Percentiles rank a stretch among this genome's conserved stretches.
Evolutionary conservation across 2,797 vertebrate species (phyloP).

Genomic region (Sorex maritimensis): DNA sequence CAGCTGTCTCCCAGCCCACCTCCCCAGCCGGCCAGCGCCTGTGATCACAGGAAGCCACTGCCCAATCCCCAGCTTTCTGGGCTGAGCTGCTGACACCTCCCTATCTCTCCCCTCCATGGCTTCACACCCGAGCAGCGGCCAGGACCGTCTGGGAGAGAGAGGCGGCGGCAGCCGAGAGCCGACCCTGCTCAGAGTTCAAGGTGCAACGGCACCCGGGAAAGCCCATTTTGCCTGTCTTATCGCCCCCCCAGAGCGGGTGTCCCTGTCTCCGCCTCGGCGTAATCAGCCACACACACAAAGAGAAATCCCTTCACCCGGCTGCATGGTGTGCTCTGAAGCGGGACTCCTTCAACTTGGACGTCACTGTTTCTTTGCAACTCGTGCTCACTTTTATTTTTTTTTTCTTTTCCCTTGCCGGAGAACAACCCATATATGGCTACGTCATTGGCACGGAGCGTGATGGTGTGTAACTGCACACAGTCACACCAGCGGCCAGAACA

Average conservation of each 20-base stretch:
- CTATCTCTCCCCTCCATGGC: slow-evolving; percentile 66
- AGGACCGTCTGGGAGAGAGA: slow-evolving; percentile 52
- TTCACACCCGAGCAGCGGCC: slow-evolving; percentile 72
- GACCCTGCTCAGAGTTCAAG: not conserved
- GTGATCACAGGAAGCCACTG: slow-evolving; percentile 91
- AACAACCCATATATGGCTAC: not conserved
- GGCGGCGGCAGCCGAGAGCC: not conserved
- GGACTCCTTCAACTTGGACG: not conserved
- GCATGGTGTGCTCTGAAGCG: slow-evolving; percentile 31
- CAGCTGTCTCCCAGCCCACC: slow-evolving; percentile 86
- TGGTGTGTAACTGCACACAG: not conserved
- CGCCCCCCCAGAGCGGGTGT: slow-evolving; percentile 87
- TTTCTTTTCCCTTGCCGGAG: not conserved
- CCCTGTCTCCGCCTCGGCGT: slow-evolving; percentile 64
- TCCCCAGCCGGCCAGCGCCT: slow-evolving; percentile 90
- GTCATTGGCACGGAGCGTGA: not conserved
- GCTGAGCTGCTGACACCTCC: slow-evolving; percentile 83
- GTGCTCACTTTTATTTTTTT: not conserved
- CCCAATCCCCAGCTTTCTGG: slow-evolving; percentile 88
- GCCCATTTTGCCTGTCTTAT: slow-evolving; percentile 54
- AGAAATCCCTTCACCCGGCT: slow-evolving; percentile 86
- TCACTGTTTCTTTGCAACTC: slow-evolving; percentile 2
- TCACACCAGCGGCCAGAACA: not conserved
- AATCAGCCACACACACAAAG: slow-evolving; percentile 88
- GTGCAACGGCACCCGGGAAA: not conserved